Evolutionary conservation across 2,113 vertebrate species (phyloP), one percentile per base, ranked within the genome.

Genomic region (Vanacampus margaritifer): DNA sequence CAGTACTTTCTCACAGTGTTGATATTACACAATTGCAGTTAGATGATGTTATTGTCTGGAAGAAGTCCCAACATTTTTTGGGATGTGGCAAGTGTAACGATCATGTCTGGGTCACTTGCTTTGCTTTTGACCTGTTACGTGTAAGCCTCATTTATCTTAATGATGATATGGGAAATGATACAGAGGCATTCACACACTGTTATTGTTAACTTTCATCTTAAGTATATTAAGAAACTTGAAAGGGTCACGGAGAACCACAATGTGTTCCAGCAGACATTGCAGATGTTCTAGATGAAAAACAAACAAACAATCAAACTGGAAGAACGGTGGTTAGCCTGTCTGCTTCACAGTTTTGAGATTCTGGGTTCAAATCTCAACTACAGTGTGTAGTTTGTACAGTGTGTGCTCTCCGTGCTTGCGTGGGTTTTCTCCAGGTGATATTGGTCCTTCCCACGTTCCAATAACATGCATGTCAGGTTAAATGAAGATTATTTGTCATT

Each of bases 31-130:
- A 73, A 63, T 59, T 68, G 58, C 51, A 69, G 61, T 64, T 50
- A 5, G 65, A 82, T 86, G 64, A 81, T 71, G 76, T 72, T 78
- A 75, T 75, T 66, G 46, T 75, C 71, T 81, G 79, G 76, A 78
- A 50, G 67, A 63, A 65, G 36, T 68, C 72, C 69, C 39, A 65
- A 61, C 69, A 82, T 79, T 71, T 76, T 81, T 32, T 2, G 51
- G 61, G 65, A 73, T 76, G 75, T 43, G 48, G 70, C 58, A 45
- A 3, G 23, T 75, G 75, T 69, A 53, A 78, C 73, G 50, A 76
- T 76, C 64, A 75, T 74, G 75, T 75, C 75, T 80, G 73, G 68
- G 68, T 73, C 56, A 68, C 62, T 59, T 67, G 73, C 71, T 72
- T 73, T 80, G 72, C 76, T 76, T 80, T 77, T 53, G 26, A 72